Base-by-base conservation (phyloP, 2,797 vertebrate species). In the Craterocephalus amniculus region DNA sequence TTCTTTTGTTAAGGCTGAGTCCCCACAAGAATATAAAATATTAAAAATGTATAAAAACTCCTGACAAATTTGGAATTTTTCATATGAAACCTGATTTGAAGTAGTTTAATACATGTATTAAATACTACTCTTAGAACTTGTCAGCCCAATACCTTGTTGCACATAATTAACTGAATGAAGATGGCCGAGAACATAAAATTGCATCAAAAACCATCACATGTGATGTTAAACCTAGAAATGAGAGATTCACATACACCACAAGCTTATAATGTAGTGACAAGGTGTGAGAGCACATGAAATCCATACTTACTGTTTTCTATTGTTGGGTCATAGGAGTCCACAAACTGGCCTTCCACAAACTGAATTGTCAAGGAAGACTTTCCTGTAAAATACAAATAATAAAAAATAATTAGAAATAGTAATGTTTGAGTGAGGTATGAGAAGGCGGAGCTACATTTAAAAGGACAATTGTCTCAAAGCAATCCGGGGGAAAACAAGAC, bases 311-410 rank as follows among this genome's bases (percentile, higher is more conserved):
- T 99, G 93, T 99, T 99, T 93, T 99, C 98, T 94, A 99, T 99
- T 90, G 98, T 99, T 67, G 98, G 98, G 90, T 99, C 98, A 68
- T 99, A 99, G 1, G 97, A 98, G 91, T 99, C 98, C 75, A 99
- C 97, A 92, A 99, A 99, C 89, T 99, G 97, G 87, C 98, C 98
- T 95, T 99, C 98, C 83, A 99, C 98, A 91, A 99, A 99, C 92
- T 99, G 98, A 92, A 99, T 99, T 0, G 97, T 99, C 93, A 99
- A 91, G 70, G 98, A 99, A 67, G 98, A 99, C 92, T 99, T 99
- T 92, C 98, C 97, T 99, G 88, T 34, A 89, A 90, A 81, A 83
- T 3, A 88, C 24, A 84, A 36, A 18, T 4, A 26, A 51, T 10
- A 22, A 31, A 61, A 13, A 52, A 31, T 29, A 49, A 55, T 40